Evolutionary conservation across 2,797 vertebrate species (phyloP).

Genomic region (Sebastes iracundus): DNA sequence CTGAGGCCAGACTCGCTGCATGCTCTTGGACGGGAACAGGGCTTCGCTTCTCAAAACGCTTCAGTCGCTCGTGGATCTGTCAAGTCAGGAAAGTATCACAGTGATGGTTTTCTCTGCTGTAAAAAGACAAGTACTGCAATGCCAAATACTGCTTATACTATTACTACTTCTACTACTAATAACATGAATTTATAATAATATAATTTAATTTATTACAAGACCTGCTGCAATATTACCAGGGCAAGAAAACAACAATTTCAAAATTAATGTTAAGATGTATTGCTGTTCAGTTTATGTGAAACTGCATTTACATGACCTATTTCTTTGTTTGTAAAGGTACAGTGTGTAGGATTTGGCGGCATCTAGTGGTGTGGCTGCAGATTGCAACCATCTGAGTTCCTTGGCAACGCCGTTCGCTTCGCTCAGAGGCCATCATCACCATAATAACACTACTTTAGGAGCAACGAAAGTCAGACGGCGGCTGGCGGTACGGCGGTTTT

Average conservation of each 20-base stretch:
- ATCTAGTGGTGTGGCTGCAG: neutral
- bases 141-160: neutral
- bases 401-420: too few species aligned
- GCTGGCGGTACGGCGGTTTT: too few species aligned
- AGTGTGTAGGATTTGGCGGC: neutral
- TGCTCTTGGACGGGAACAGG: slow-evolving; percentile 59
- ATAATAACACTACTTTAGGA: too few species aligned
- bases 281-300: neutral
- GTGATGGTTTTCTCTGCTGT: neutral
- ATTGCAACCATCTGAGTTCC: neutral
- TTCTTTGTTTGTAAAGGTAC: neutral
- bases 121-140: neutral
- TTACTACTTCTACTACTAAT: neutral
- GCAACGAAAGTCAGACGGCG: too few species aligned
- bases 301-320: neutral
- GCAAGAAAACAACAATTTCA: neutral
- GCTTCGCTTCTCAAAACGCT: slow-evolving; percentile 67
- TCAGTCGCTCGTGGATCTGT: slow-evolving; percentile 79
- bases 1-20: slow-evolving; percentile 58
- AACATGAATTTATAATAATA: neutral
- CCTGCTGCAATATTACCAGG: neutral
- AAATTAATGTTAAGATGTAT: neutral
- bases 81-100: slow-evolving; percentile 23
- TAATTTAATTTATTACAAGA: neutral
- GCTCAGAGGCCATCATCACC: too few species aligned